Percentiles rank a stretch among this genome's conserved stretches.
Evolutionary conservation across 2,888 invertebrate genomes (phyloP).

Genomic region (Ligdia adustata): DNA sequence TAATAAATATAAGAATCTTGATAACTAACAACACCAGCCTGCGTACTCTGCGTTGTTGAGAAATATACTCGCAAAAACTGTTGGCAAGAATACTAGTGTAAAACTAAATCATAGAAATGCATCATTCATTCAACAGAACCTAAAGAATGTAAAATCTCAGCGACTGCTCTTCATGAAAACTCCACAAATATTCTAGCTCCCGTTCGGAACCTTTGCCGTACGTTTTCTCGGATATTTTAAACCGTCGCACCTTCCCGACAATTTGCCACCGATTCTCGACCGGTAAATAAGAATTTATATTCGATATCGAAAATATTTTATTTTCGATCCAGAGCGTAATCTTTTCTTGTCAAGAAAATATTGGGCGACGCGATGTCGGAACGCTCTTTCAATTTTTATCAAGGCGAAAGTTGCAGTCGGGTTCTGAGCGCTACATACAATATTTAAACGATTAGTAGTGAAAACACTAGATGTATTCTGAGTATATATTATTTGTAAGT

Average conservation of each 20-base stretch:
- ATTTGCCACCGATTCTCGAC: slow-evolving; percentile 40
- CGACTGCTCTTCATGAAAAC: slow-evolving; percentile 25
- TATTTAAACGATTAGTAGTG: too few species aligned
- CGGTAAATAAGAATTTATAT: slow-evolving; percentile 41
- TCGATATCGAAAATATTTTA: slow-evolving; percentile 36
- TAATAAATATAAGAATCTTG: too few species aligned
- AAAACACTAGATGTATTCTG: too few species aligned
- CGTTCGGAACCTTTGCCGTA: slow-evolving; percentile 15
- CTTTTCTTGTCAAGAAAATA: slow-evolving; percentile 32
- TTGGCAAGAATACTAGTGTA: too few species aligned
- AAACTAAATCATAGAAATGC: too few species aligned
- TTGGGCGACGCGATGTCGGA: slow-evolving; percentile 6
- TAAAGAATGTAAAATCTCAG: not conserved
- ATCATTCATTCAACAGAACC: slow-evolving; percentile 1
- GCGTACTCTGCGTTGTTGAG: too few species aligned
- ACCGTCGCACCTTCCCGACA: slow-evolving; percentile 33
- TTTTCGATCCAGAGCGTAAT: slow-evolving; percentile 28
- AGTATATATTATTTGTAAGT: too few species aligned
- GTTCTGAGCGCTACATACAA: too few species aligned
- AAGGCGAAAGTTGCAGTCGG: too few species aligned
- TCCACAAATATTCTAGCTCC: slow-evolving; percentile 16
- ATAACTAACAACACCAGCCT: too few species aligned
- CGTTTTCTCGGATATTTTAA: slow-evolving; percentile 36
- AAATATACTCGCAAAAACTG: too few species aligned
- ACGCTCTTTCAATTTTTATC: not conserved